A percentile compares a stretch with the other conserved stretches of the same genome.
Conservation (phyloP, 2,113 vertebrate genomes). For the Myiozetetes cayanensis region DNA sequence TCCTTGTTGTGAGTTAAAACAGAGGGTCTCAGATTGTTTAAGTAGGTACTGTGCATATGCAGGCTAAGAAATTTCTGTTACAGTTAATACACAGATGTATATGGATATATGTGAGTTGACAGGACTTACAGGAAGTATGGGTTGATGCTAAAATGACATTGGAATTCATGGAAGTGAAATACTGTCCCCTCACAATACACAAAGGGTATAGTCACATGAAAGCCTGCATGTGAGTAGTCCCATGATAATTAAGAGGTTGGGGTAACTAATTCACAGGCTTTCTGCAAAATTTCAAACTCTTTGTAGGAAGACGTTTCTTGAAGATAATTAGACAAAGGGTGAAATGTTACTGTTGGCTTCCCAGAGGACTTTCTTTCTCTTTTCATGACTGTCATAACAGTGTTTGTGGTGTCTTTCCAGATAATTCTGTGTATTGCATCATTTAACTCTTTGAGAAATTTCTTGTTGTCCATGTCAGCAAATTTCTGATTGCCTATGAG, state of each 20-base stretch:
- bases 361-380: neutral
- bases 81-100: neutral
- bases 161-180: slow-evolving; percentile 1
- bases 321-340: neutral
- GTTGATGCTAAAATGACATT: neutral
- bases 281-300: neutral
- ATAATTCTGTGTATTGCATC: neutral
- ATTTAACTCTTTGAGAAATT: neutral
- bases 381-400: neutral
- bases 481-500: neutral
- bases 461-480: neutral
- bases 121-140: neutral
- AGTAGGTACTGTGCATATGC: neutral
- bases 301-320: neutral
- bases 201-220: neutral
- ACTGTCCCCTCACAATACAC: neutral
- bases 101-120: neutral
- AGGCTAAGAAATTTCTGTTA: neutral
- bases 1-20: neutral
- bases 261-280: neutral
- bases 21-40: neutral
- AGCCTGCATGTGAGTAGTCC: neutral
- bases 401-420: neutral
- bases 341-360: neutral
- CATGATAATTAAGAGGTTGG: neutral